Percentiles rank a stretch among this genome's conserved stretches.
Evolutionary conservation across 2,113 vertebrate genomes (phyloP).

Genomic region (Dasyornis broadbenti): DNA sequence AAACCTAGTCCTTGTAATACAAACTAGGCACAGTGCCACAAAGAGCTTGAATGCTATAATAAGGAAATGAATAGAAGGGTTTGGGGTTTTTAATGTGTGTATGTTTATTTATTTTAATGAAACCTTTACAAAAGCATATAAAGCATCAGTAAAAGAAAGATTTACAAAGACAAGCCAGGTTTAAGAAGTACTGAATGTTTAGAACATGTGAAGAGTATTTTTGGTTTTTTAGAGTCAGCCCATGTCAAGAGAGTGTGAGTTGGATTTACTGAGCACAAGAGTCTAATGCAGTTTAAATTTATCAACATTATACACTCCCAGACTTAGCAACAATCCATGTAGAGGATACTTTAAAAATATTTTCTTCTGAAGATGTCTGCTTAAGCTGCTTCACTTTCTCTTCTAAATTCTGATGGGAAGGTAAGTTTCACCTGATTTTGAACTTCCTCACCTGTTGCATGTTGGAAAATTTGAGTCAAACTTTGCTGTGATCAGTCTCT

Average conservation of each 20-base stretch:
- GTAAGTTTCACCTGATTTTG: not conserved
- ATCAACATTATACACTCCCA: not conserved
- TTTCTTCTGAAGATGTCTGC: not conserved
- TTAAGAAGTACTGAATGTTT: not conserved
- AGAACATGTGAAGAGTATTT: not conserved
- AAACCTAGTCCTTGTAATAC: slow-evolving; percentile 70
- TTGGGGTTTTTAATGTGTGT: not conserved
- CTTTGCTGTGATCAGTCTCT: not conserved
- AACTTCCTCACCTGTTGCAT: not conserved
- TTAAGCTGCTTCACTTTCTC: not conserved
- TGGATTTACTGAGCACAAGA: not conserved
- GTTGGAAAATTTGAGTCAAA: not conserved
- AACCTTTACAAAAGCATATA: not conserved
- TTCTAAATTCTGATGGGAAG: not conserved
- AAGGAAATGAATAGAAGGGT: slow-evolving; percentile 55
- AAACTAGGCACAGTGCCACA: slow-evolving; percentile 71
- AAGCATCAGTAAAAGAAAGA: not conserved
- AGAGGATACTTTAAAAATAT: not conserved
- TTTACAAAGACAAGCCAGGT: not conserved
- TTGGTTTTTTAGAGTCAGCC: not conserved
- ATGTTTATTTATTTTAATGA: slow-evolving; percentile 48
- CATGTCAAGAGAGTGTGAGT: not conserved
- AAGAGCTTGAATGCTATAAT: slow-evolving; percentile 55
- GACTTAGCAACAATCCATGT: not conserved
- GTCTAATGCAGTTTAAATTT: not conserved